Evolutionary conservation across 1,140 invertebrate species (phyloP), one percentile per base, ranked within the genome.

Genomic region (Polypedilum pembai): DNA sequence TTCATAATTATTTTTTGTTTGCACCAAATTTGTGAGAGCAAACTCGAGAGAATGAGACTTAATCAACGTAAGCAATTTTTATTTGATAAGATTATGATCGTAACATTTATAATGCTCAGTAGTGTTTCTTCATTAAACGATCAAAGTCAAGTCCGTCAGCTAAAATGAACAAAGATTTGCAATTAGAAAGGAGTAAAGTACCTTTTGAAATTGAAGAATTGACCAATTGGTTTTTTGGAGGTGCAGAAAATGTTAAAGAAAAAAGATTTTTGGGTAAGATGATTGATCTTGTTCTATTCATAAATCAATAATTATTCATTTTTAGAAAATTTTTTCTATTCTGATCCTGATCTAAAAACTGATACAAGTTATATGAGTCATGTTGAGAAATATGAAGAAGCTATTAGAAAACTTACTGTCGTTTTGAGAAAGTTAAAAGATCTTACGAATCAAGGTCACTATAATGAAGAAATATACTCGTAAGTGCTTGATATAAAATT

Each of bases 371-470:
- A 92, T 80, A 84, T 92, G 76, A 93, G 91, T 78, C 92, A 95
- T 79, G 92, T 93, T 79, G 90, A 94, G 79, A 88, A 91, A 76
- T 94, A 95, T 82, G 90, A 93, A 79, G 85, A 92, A 78, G 87
- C 90, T 3, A 80, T 94, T 3, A 86, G 88, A 76, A 93, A 92
- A 82, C 87, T 91, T 69, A 90, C 88, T 77, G 82, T 85, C 12
- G 80, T 94, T 73, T 85, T 94, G 76, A 84, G 87, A 77, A 90
- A 94, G 82, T 85, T 93, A 17, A 85, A 88, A 74, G 82, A 88
- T 65, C 80, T 90, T 40, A 87, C 89, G 76, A 86, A 87, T 56
- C 81, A 87, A 20, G 65, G 65, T 69, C 17, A 69, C 8, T 18
- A 21, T 76, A 87, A 85, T 74, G 87, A 89, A 80, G 86, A 88